These are phyloP conservation scores for Menidia beryllina DNA, from an alignment of 2,113 vertebrate genomes.

Conservation along the genomic window DNA sequence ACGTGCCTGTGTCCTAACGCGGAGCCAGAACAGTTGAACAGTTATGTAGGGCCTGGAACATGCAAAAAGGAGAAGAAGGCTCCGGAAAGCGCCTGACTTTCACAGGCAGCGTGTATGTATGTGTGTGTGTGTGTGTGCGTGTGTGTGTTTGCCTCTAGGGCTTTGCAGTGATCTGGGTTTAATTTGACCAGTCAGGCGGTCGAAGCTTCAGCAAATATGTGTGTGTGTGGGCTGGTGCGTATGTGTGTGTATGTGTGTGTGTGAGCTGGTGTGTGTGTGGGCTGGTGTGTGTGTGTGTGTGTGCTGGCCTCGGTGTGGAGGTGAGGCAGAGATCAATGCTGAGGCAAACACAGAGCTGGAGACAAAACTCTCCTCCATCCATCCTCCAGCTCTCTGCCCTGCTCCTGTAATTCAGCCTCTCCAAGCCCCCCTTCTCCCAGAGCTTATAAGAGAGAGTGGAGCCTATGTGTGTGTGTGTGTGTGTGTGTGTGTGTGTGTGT, in stretches of 20 bases:
- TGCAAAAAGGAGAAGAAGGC: constrained; percentile 22
- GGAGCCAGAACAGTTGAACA: background rate
- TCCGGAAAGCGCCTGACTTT: constrained; percentile 10
- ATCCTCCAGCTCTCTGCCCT: constrained; percentile 3
- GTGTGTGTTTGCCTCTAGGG: constrained; percentile 41
- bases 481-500: constrained; percentile 7
- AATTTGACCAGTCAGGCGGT: constrained; percentile 79
- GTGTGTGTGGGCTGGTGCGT: too few species aligned
- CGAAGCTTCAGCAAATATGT: constrained; percentile 67
- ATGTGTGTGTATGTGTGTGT: too few species aligned
- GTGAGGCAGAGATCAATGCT: constrained; percentile 74
- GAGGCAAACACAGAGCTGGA: constrained; percentile 71
- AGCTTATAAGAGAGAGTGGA: constrained; percentile 25
- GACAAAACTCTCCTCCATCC: constrained; percentile 37
- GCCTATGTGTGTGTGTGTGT: constrained; percentile 11
- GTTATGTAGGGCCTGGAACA: constrained; percentile 10
- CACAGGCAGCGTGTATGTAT: constrained; percentile 9
- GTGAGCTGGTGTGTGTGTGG: constrained; percentile 57
- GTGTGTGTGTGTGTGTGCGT: constrained; percentile 22
- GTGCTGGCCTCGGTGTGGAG: constrained; percentile 59
- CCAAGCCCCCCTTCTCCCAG: background rate
- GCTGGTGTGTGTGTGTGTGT: constrained; percentile 44
- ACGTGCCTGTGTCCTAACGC: too few species aligned
- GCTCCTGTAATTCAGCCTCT: background rate
- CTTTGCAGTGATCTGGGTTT: constrained; percentile 74